phyloP scores from a whole-genome alignment of 2,113 vertebrate species.

The Emydura subglobosa region DNA sequence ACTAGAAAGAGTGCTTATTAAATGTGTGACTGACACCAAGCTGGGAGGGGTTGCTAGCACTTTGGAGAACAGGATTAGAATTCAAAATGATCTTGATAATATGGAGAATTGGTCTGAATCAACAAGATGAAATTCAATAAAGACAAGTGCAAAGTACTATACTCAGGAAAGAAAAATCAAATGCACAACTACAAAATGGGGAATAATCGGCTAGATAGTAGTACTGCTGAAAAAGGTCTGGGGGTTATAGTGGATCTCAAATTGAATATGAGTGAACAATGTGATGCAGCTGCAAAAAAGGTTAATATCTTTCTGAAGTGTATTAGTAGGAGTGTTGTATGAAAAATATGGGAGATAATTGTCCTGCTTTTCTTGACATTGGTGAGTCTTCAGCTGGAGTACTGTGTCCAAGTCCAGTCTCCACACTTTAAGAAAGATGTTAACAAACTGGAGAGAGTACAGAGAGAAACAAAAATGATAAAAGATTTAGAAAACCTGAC shows the following conservation, averaged over 20 bases:
- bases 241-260: background rate
- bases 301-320: background rate
- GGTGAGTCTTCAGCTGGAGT: background rate
- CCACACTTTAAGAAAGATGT: background rate
- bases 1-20: background rate
- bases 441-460: background rate
- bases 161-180: background rate
- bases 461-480: background rate
- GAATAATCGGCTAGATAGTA: background rate
- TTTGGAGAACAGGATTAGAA: background rate
- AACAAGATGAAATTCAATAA: background rate
- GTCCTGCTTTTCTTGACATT: background rate
- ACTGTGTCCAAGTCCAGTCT: background rate
- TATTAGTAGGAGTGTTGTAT: background rate
- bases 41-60: background rate
- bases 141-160: background rate
- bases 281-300: background rate
- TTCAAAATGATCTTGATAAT: background rate
- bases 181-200: background rate
- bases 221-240: background rate
- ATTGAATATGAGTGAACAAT: background rate
- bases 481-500: background rate
- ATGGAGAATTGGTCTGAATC: background rate
- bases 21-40: background rate
- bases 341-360: background rate